A percentile compares a stretch with the other conserved stretches of the same genome.
These are phyloP conservation scores for Pangasius sanitwongsei DNA, from an alignment of 2,797 vertebrate species.

Conservation along the genomic window DNA sequence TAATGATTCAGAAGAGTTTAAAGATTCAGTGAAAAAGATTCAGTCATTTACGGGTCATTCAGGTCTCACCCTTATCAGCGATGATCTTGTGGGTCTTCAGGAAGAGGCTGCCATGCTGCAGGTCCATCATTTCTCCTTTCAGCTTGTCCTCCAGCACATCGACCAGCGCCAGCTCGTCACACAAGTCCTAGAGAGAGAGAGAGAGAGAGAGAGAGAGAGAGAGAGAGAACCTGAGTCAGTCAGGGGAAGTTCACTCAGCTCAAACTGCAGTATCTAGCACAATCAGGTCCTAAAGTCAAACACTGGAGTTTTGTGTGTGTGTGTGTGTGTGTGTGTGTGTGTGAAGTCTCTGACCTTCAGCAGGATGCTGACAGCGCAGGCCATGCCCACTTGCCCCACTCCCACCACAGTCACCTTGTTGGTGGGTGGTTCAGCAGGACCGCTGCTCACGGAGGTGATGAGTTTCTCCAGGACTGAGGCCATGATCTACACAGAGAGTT, in stretches of 20 bases:
- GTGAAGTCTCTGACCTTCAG: constrained; percentile 78
- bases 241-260: too few relatives aligned
- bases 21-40: not conserved
- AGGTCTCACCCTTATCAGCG: constrained; percentile 85
- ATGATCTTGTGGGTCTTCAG: constrained; percentile 91
- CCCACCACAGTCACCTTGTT: constrained; percentile 94
- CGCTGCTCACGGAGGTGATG: constrained; percentile 74
- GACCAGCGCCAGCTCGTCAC: constrained; percentile 92
- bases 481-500: constrained; percentile 70
- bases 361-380: constrained; percentile 90
- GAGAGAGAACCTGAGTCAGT: not conserved
- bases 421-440: constrained; percentile 68
- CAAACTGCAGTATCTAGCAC: not conserved
- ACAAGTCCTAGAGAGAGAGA: constrained; percentile 75
- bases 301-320: not conserved
- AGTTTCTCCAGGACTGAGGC: constrained; percentile 88
- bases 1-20: not conserved
- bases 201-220: not conserved
- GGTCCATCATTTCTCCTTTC: constrained; percentile 95
- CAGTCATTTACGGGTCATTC: not conserved
- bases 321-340: not conserved
- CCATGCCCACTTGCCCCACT: constrained; percentile 95
- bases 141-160: constrained; percentile 95
- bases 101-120: constrained; percentile 93
- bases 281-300: not conserved